Conservation (phyloP, 1,140 invertebrate species). For the Triops longicaudatus region DNA sequence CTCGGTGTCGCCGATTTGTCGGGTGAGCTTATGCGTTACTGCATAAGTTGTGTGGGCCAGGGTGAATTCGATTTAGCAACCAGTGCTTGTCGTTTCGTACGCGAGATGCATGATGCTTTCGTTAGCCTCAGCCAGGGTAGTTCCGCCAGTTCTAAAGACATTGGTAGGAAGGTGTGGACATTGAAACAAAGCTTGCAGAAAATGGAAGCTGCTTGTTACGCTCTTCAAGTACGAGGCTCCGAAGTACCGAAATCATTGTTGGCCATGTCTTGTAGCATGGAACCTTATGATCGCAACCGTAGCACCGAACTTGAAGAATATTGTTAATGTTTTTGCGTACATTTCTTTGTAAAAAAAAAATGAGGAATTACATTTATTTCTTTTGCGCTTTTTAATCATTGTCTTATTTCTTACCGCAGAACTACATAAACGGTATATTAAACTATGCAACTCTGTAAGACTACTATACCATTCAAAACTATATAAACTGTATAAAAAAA, state of each 20-base stretch:
- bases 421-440: not conserved
- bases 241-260: slow-evolving; percentile 44
- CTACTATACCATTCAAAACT: too few relatives aligned
- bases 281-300: not conserved
- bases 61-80: slow-evolving; percentile 68
- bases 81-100: slow-evolving; percentile 49
- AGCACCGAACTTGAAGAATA: not conserved
- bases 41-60: slow-evolving; percentile 69
- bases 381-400: not conserved
- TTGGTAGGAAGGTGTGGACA: slow-evolving; percentile 59
- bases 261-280: not conserved
- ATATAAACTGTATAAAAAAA: too few relatives aligned
- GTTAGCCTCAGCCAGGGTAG: slow-evolving; percentile 38
- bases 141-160: slow-evolving; percentile 44
- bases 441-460: not conserved
- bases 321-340: not conserved
- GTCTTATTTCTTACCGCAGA: not conserved
- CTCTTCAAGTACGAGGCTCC: slow-evolving; percentile 65
- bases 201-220: slow-evolving; percentile 78
- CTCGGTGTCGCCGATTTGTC: slow-evolving; percentile 80
- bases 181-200: slow-evolving; percentile 65
- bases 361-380: not conserved
- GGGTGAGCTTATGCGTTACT: slow-evolving; percentile 80
- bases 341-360: not conserved
- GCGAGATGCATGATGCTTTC: slow-evolving; percentile 62